Evolutionary conservation across 2,888 invertebrate genomes (phyloP), one percentile per base, ranked within the genome.

Genomic region (Orchestes rusci): DNA sequence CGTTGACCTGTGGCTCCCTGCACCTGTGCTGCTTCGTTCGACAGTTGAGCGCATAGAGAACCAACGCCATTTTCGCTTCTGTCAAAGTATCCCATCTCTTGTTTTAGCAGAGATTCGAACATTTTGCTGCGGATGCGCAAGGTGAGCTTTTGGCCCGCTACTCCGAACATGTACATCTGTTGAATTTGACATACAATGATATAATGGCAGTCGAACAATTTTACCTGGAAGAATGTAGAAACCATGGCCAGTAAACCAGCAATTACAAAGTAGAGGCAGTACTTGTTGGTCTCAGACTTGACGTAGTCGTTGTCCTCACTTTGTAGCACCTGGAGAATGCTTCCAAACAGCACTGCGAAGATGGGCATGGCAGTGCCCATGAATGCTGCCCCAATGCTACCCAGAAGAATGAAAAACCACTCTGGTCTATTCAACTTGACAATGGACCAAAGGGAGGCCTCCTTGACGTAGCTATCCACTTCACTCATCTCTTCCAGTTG

Each of bases 71-170:
- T 84, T 29, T 74, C 67, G 51, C 79, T 77, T 51, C 81, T 73
- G 57, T 88, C 87, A 61, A 79, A 87, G 75, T 82, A 87, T 2
- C 75, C 79, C 45, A 84, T 73, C 62, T 87, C 87, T 67, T 85
- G 88, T 51, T 71, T 70, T 2, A 90, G 60, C 67, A 86, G 76
- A 3, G 79, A 75, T 38, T 70, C 71, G 56, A 87, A 86, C 67
- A 82, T 73, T 29, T 71, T 51, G 23, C 73, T 74, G 39, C 91
- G 70, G 2, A 91, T 64, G 48, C 89, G 72, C 59, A 80, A 76
- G 0, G 91, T 92, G 39, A 92, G 70, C 50, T 74, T 69, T 66
- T 90, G 90, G 27, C 91, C 91, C 20, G 90, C 85, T 19, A 83
- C 70, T 1, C 78, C 82, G 63, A 88, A 89, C 62, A 80, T 73